Evolutionary conservation across 2,113 vertebrate genomes (phyloP), one percentile per base, ranked within the genome.

Genomic region (Brachionichthys hirsutus): DNA sequence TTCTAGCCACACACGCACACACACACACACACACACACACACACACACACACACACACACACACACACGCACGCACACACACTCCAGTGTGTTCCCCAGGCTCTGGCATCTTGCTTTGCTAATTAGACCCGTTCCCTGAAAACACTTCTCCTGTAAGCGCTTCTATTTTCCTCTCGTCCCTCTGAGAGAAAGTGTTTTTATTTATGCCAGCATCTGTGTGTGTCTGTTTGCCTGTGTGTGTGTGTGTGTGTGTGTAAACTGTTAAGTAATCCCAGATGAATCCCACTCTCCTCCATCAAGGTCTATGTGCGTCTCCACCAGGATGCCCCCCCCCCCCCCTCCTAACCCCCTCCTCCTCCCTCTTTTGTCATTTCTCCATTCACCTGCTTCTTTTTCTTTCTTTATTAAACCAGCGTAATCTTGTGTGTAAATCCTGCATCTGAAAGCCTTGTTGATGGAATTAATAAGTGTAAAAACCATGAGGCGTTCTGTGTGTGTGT

Each of bases 201-300:
- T 89, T 89, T 88, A 85, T 83, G 80, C 84, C 77, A 71, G 68
- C 67, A 63, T 82, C 53, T 79, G 74, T 67, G 73, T 78, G 74
- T 78, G 81, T 68, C 4, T 42, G 54, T 67, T 30, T 50, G 61
- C 19, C 1, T 12, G 40, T 42, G 36, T 62, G 30, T 66, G 68
- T 75, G 67, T 54, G 67, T 54, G 56, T 59, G 69, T 81, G 76
- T 81, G 81, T 84, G 66, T 85, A 86, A 88, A 62, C 84, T 87
- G 84, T 88, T 88, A 88, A 87, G 86, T 88, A 88, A 88, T 88
- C 86, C 86, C 86, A 78, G 79, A 81, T 88, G 86, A 87, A 85
- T 87, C 84, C 78, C 38, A 75, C 79, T 85, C 83, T 84, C 80
- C 75, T 81, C 81, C 78, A 80, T 85, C 85, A 84, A 66, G 78